Percentiles rank a stretch among this genome's conserved stretches.
Conservation (phyloP, 1,140 invertebrate species). For the Carposina sasakii region DNA sequence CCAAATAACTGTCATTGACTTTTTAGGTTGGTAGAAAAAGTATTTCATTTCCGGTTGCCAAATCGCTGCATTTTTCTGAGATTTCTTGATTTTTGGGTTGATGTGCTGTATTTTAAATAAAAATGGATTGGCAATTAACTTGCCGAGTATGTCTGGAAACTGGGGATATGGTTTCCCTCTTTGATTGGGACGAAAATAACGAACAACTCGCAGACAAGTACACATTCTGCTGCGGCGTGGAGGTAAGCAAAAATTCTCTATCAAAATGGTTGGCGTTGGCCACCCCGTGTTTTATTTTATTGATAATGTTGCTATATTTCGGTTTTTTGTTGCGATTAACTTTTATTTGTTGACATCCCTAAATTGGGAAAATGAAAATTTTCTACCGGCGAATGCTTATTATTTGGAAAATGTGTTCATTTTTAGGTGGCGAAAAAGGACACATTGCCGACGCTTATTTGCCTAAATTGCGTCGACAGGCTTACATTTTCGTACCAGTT, state of each 20-base stretch:
- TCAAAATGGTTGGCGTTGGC: constrained; percentile 72
- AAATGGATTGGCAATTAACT: constrained; percentile 74
- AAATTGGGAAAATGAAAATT: constrained; percentile 22
- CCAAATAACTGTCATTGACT: too few relatives aligned
- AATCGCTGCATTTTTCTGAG: constrained; percentile 7
- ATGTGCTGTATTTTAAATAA: constrained; percentile 26
- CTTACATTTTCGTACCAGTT: constrained; percentile 68
- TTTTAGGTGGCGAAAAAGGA: constrained; percentile 66
- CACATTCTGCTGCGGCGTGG: constrained; percentile 69
- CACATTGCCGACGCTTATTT: constrained; percentile 66
- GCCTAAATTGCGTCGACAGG: constrained; percentile 66
- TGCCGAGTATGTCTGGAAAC: constrained; percentile 74
- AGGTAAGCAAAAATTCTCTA: constrained; percentile 68
- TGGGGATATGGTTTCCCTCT: constrained; percentile 72
- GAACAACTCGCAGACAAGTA: constrained; percentile 75
- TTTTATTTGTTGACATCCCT: constrained; percentile 65
- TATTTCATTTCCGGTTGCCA: constrained; percentile 8
- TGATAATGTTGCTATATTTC: constrained; percentile 70
- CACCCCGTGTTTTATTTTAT: constrained; percentile 64
- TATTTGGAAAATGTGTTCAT: constrained; percentile 15
- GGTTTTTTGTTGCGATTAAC: constrained; percentile 43
- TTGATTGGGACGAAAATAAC: constrained; percentile 71
- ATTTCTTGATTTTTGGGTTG: constrained; percentile 9
- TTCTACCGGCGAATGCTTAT: constrained; percentile 5
- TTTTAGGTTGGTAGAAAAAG: too few relatives aligned